Evolutionary conservation across 1,140 invertebrate species (phyloP), one percentile per base, ranked within the genome.

Genomic region (Dinoponera quadriceps): DNA sequence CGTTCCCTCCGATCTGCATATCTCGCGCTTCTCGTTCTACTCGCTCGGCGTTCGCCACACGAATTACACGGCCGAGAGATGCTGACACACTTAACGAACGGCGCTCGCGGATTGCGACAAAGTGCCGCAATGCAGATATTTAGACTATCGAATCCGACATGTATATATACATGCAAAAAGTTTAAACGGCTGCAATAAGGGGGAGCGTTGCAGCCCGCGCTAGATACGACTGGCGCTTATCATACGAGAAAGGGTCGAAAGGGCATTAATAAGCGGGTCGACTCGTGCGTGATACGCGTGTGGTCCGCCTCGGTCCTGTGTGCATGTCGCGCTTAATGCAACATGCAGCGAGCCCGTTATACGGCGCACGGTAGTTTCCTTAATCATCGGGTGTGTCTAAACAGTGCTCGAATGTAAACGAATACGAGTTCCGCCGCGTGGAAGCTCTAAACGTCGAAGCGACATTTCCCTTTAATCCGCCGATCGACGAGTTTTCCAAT

Each of bases 71-170:
- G 4, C 20, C 38, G 48, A 77, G 38, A 77, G 38, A 38, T 38
- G 38, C 18, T 44, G 57, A 62, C 57, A 29, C 29, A 65, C 27
- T 63, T 62, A 62, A 1, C 49, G n/a, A n/a, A n/a, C n/a, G n/a
- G n/a, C 22, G 14, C 29, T 63, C 44, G n/a, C n/a, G 73, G 16
- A 75, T 75, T 25, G 73, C 59, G 73, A 75, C 73, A 77, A 51
- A 77, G 33, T 65, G 27, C 60, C 73, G 73, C 73, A 77, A 51
- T 77, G 74, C 74, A 77, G 74, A 54, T 49, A 25, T 66, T 65
- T 77, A 77, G 59, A 48, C 16, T 66, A 75, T 51, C 60, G 60
- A 77, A 54, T 66, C 20, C 48, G 16, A 20, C 4, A 66, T 54
- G 38, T 44, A 11, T 44, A n/a, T n/a, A 44, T 54, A 54, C 33